These are phyloP conservation scores for Mactromeris polynyma DNA, from an alignment of 2,888 invertebrate species.

Conservation along the genomic window DNA sequence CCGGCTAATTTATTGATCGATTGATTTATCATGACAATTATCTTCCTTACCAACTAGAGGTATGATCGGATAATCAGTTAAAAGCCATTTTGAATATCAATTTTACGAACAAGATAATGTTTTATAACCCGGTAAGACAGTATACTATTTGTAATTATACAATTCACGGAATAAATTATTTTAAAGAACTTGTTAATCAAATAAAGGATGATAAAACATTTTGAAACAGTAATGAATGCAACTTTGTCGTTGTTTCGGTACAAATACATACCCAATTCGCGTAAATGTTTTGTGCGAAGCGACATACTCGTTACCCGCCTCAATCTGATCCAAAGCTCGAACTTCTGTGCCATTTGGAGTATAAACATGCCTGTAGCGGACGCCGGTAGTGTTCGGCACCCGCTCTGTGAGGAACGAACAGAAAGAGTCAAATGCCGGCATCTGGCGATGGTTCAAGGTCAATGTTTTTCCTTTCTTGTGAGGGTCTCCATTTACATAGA, in stretches of 20 bases:
- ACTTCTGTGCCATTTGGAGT: constrained; percentile 53
- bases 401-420: constrained; percentile 49
- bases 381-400: constrained; percentile 46
- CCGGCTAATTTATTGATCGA: too few relatives aligned
- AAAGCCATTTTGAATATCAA: too few relatives aligned
- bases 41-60: too few relatives aligned
- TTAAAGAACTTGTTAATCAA: too few relatives aligned
- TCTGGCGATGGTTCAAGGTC: constrained; percentile 52
- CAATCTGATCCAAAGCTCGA: constrained; percentile 52
- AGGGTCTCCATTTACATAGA: constrained; percentile 50
- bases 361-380: constrained; percentile 48
- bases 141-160: too few relatives aligned
- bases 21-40: too few relatives aligned
- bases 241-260: neutral
- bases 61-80: too few relatives aligned
- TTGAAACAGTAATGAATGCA: too few relatives aligned
- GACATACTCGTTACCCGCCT: constrained; percentile 53
- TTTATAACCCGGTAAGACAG: too few relatives aligned
- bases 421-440: constrained; percentile 52
- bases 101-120: too few relatives aligned
- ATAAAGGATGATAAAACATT: too few relatives aligned
- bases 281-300: constrained; percentile 21
- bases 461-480: constrained; percentile 48
- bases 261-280: constrained; percentile 26
- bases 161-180: too few relatives aligned